Conservation (phyloP, 2,888 invertebrate genomes). For the Drosophila neotestacea region DNA sequence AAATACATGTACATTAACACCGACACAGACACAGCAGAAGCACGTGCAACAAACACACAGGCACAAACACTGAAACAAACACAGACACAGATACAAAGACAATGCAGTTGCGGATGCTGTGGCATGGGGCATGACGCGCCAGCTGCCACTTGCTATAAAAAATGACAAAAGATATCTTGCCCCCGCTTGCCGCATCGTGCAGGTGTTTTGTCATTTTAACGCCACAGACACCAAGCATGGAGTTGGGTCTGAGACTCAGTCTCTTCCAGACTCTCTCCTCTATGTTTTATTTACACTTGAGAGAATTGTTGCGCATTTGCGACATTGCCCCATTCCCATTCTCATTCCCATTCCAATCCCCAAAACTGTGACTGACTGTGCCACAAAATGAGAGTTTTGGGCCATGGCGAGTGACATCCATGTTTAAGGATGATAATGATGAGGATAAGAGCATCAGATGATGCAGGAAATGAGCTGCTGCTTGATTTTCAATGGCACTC, state of each 20-base stretch:
- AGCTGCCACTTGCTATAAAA: slow-evolving; percentile 59
- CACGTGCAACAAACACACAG: slow-evolving; percentile 57
- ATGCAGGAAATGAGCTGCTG: slow-evolving; percentile 69
- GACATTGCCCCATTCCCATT: slow-evolving; percentile 7
- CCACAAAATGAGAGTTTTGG: slow-evolving; percentile 37
- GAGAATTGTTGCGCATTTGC: slow-evolving; percentile 82
- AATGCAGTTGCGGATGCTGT: slow-evolving; percentile 45
- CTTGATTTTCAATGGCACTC: slow-evolving; percentile 67
- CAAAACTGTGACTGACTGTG: not conserved
- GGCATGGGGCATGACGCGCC: slow-evolving; percentile 29
- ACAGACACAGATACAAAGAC: slow-evolving; percentile 32
- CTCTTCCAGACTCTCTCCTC: slow-evolving; percentile 27
- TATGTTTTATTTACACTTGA: slow-evolving; percentile 81
- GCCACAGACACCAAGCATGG: slow-evolving; percentile 40
- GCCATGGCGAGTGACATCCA: slow-evolving; percentile 12
- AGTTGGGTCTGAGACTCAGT: slow-evolving; percentile 14
- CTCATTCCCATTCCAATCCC: not conserved
- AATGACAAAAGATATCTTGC: slow-evolving; percentile 56
- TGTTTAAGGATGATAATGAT: not conserved
- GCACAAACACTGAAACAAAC: slow-evolving; percentile 1
- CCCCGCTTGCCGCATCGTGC: slow-evolving; percentile 38
- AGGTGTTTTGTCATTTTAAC: slow-evolving; percentile 78
- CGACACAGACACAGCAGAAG: slow-evolving; percentile 33
- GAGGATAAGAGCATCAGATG: slow-evolving; percentile 35
- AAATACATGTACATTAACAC: slow-evolving; percentile 65